Percentiles rank a stretch among this genome's conserved stretches.
phyloP scores from a whole-genome alignment of 1,140 invertebrate species.

The Drosophila sproati region DNA sequence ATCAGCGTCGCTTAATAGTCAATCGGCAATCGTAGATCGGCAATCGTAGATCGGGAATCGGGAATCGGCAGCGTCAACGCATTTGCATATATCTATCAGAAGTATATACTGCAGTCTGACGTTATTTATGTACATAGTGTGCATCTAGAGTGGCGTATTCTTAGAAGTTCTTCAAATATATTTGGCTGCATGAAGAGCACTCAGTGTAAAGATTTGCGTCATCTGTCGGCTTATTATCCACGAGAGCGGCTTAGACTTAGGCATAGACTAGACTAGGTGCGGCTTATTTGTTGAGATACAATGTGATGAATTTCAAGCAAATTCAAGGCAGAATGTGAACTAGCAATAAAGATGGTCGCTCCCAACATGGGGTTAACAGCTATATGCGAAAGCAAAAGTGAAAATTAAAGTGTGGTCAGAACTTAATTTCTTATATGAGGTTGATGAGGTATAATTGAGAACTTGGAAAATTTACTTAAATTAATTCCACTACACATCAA shows the following conservation, averaged over 20 bases:
- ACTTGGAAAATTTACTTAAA: too few relatives aligned
- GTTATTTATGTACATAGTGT: too few relatives aligned
- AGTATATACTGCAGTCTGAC: not conserved
- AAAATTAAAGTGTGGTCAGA: not conserved
- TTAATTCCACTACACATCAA: too few relatives aligned
- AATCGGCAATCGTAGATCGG: conserved; percentile 6
- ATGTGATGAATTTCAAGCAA: conserved; percentile 27
- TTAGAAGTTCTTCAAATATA: conserved; percentile 42
- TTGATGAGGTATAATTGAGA: too few relatives aligned
- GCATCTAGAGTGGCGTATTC: conserved; percentile 51
- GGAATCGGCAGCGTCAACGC: not conserved
- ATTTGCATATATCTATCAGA: conserved; percentile 33
- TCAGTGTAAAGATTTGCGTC: conserved; percentile 54
- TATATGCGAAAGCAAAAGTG: conserved; percentile 1
- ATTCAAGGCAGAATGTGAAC: not conserved
- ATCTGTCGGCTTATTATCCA: conserved; percentile 27
- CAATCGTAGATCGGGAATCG: not conserved
- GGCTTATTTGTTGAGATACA: conserved; percentile 37
- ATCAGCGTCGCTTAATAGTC: not conserved
- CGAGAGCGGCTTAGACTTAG: not conserved
- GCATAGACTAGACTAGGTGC: conserved; percentile 22
- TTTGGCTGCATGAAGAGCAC: conserved; percentile 47
- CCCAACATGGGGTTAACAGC: not conserved
- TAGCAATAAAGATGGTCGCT: conserved; percentile 15
- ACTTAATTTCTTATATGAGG: not conserved